Conservation (phyloP, 2,888 invertebrate species). For the Cryptus viduatorius region DNA sequence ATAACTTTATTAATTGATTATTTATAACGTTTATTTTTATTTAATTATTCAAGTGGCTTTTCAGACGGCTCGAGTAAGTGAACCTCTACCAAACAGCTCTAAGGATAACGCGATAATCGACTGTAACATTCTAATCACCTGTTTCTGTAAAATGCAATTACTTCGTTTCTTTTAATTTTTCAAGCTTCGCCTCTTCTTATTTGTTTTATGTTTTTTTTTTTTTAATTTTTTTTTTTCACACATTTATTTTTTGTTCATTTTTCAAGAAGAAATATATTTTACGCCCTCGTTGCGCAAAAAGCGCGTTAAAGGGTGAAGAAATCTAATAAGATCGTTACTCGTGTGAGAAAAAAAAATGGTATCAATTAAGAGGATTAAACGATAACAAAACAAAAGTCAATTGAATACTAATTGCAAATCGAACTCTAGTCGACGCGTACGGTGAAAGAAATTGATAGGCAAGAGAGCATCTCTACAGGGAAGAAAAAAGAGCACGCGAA, state of each 20-base stretch:
- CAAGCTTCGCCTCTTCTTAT: not conserved
- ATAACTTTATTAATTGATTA: conserved; percentile 79
- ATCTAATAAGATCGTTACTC: conserved; percentile 9
- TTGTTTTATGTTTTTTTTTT: conserved; percentile 19
- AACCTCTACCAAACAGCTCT: conserved; percentile 74
- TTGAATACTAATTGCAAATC: conserved; percentile 34
- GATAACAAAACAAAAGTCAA: conserved; percentile 13
- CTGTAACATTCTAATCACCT: conserved; percentile 59
- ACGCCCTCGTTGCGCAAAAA: conserved; percentile 52
- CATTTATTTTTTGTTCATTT: conserved; percentile 15
- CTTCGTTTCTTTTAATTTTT: conserved; percentile 13
- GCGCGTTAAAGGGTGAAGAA: conserved; percentile 41
- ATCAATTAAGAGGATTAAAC: conserved; percentile 18
- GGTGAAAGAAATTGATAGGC: conserved; percentile 25
- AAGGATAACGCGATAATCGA: conserved; percentile 69
- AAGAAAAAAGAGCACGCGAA: conserved; percentile 50
- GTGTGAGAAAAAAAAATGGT: conserved; percentile 25
- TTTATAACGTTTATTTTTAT: conserved; percentile 76
- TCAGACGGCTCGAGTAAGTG: conserved; percentile 73
- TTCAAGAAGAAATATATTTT: conserved; percentile 35
- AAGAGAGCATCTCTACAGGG: conserved; percentile 46
- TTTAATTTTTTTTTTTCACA: conserved; percentile 3
- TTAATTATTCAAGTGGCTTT: conserved; percentile 73
- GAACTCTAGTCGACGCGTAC: conserved; percentile 39
- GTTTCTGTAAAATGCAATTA: conserved; percentile 58